Conservation (phyloP, 2,113 vertebrate genomes). For the Corythornis madagascariensis region DNA sequence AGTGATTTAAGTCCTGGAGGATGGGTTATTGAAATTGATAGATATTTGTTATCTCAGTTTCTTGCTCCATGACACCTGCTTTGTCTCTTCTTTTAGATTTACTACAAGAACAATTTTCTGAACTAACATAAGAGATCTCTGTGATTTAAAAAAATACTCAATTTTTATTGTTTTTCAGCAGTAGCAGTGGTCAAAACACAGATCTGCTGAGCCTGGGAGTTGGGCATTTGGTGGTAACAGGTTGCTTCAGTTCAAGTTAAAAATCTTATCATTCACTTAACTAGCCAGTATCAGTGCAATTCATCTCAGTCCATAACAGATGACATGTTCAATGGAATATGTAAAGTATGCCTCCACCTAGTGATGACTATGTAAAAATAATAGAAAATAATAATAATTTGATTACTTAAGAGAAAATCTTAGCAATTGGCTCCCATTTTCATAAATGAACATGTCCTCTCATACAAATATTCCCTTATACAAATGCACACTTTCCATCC, state of each 20-base stretch:
- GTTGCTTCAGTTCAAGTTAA: not conserved
- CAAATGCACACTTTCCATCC: not conserved
- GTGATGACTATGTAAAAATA: conserved; percentile 63
- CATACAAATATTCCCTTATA: not conserved
- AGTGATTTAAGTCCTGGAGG: not conserved
- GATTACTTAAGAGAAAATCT: conserved; percentile 15
- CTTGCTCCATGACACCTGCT: not conserved
- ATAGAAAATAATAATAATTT: conserved; percentile 49
- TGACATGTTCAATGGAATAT: conserved; percentile 54
- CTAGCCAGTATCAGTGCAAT: not conserved
- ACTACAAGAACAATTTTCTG: not conserved
- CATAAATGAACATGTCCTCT: not conserved
- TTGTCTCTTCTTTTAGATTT: not conserved
- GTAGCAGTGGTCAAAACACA: not conserved
- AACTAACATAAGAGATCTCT: not conserved
- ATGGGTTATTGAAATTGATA: not conserved
- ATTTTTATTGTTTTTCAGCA: not conserved
- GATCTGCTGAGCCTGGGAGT: not conserved
- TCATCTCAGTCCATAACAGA: conserved; percentile 18
- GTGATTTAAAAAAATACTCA: not conserved
- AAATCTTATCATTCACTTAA: not conserved
- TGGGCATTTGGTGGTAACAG: not conserved
- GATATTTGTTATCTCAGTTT: not conserved
- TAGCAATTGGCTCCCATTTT: not conserved
- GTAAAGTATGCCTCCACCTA: conserved; percentile 71